Evolutionary conservation across 2,113 vertebrate species (phyloP), one percentile per base, ranked within the genome.

Genomic region (Phocoena phocoena): DNA sequence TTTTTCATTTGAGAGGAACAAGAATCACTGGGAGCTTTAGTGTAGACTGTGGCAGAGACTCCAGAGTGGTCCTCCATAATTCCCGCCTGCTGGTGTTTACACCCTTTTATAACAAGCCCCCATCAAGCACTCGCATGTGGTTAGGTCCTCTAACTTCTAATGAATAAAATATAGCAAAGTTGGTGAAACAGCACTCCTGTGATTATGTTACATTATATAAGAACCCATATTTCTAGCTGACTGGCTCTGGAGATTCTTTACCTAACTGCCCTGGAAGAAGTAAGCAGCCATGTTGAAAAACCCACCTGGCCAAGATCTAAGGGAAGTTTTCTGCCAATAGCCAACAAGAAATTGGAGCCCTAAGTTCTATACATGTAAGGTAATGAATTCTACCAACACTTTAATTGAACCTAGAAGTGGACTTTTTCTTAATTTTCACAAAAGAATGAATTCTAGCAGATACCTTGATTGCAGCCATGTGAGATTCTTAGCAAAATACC

Each of bases 321-420:
- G 12, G 4, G 2, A 26, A 53, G 0, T 0, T 25, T 79, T 50
- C 21, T 31, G 8, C 3, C 15, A 88, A 63, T 0, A 84, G 8
- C 6, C 33, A 71, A n/a, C 7, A 31, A 80, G 11, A 76, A n/a
- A 44, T 4, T 3, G 20, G 31, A 6, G 21, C 8, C 11, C 23
- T 25, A 12, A 87, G 9, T 47, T 8, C 5, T 47, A 65, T 0
- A 79, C 2, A 38, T 58, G 20, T 7, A 94, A 53, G 15, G 4
- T 88, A 92, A 84, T n/a, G 0, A 92, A 88, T 73, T 84, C 17
- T 50, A 38, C 47, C 20, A 73, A 53, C 17, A 88, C 38, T 12
- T 1, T 44, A 21, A 20, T 1, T 81, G 7, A 68, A 73, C 38
- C 8, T 53, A 15, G 2, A 23, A 21, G 26, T 38, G 4, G 10